Percentiles rank a stretch among this genome's conserved stretches.
These are phyloP conservation scores for Etheostoma perlongum DNA, from an alignment of 2,797 vertebrate species.

Conservation along the genomic window DNA sequence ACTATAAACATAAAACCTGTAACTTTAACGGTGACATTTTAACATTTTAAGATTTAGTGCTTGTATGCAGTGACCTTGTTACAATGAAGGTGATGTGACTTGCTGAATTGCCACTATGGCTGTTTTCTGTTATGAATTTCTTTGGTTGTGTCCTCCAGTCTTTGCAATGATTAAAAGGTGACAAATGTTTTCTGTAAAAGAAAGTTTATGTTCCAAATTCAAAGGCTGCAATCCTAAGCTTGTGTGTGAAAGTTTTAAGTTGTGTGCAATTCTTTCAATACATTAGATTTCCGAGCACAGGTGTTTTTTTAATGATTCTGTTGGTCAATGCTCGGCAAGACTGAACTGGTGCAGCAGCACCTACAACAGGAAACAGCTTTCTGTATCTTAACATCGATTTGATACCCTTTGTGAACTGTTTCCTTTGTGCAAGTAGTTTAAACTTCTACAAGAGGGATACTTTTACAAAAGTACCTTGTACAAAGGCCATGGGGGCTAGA, in stretches of 20 bases:
- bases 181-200: background rate
- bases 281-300: background rate
- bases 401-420: background rate
- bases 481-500: too few relatives aligned
- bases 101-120: background rate
- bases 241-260: background rate
- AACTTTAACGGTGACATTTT: background rate
- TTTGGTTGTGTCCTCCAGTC: background rate
- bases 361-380: conserved; percentile 19
- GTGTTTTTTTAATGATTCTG: background rate
- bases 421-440: background rate
- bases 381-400: background rate
- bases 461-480: too few relatives aligned
- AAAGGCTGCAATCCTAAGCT: background rate
- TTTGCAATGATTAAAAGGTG: background rate
- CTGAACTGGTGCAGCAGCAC: background rate
- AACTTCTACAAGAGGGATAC: background rate
- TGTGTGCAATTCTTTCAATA: background rate
- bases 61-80: background rate
- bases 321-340: background rate
- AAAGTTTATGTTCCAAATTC: background rate
- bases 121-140: background rate
- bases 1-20: background rate
- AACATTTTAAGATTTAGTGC: background rate
- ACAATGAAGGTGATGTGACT: background rate